phyloP scores from a whole-genome alignment of 2,888 invertebrate genomes.

The Agrochola lychnidis region DNA sequence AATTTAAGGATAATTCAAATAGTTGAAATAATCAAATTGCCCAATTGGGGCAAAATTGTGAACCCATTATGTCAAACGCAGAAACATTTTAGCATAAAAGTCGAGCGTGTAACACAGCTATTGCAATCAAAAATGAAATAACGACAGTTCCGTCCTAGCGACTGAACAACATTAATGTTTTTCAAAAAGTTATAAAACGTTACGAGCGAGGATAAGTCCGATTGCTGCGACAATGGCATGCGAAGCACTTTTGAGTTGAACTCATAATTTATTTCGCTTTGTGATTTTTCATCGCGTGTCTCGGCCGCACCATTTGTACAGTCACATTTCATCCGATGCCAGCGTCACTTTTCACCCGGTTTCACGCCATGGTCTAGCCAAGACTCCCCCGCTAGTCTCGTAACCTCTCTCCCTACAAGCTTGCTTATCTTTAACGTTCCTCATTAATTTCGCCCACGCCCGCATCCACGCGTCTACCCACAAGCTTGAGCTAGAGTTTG shows the following conservation, averaged over 20 bases:
- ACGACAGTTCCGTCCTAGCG: slow-evolving; percentile 35
- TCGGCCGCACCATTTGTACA: slow-evolving; percentile 73
- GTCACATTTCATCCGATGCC: slow-evolving; percentile 73
- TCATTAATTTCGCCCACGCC: slow-evolving; percentile 71
- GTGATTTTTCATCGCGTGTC: slow-evolving; percentile 80
- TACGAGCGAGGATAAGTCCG: slow-evolving; percentile 55
- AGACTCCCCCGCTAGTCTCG: slow-evolving; percentile 15
- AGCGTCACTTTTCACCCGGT: slow-evolving; percentile 70
- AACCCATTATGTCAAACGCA: slow-evolving; percentile 35
- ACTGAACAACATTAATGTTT: slow-evolving; percentile 51
- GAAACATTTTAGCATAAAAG: slow-evolving; percentile 30
- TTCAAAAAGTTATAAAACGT: slow-evolving; percentile 60
- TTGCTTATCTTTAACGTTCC: slow-evolving; percentile 74
- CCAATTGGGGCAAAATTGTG: slow-evolving; percentile 19
- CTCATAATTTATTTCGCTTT: slow-evolving; percentile 80
- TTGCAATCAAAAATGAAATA: slow-evolving; percentile 55
- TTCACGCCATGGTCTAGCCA: slow-evolving; percentile 63
- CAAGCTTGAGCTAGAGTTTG: slow-evolving; percentile 74
- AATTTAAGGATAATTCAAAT: slow-evolving; percentile 8
- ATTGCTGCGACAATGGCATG: slow-evolving; percentile 69
- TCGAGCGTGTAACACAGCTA: slow-evolving; percentile 45
- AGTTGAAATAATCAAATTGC: slow-evolving; percentile 28
- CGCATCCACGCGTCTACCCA: slow-evolving; percentile 71
- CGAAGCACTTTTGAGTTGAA: slow-evolving; percentile 73
- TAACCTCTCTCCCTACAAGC: slow-evolving; percentile 38